Evolutionary conservation across 2,888 invertebrate species (phyloP), one percentile per base, ranked within the genome.

Genomic region (Phymatocera aterrima): DNA sequence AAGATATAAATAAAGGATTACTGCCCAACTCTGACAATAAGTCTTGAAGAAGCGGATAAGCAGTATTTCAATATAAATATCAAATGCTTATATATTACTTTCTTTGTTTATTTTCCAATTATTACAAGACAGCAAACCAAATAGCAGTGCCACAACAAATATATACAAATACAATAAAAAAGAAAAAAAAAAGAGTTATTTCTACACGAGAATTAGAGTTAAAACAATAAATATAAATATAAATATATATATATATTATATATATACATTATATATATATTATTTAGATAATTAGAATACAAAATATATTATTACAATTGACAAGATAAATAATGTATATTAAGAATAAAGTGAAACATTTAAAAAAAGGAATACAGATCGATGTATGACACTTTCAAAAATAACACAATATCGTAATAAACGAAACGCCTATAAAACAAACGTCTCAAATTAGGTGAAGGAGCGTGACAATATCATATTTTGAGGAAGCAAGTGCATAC

Each of bases 171-270:
- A 86, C 84, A 86, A 86, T 87, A 86, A 85, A 81, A 64, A 64
- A 61, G 34, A 40, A 24, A 64, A 64, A 21, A 64, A 75, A 60
- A 54, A 75, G 75, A 87, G 86, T 88, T 87, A 88, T 89, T 89
- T 89, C 87, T 88, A 88, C 88, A 88, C 83, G 83, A 86, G 84
- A 87, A 85, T 82, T 83, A 85, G 85, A 74, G 81, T 84, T 79
- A 86, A 85, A 82, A 83, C 85, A 86, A 85, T 83, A 85, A 83
- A 84, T 81, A 81, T 82, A 84, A 83, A 84, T 84, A 84, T 83
- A 84, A 84, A 87, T 88, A 87, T 88, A 88, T 88, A 87, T 88
- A 88, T 85, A 85, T 88, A 87, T 87, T 85, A 87, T 87, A 85
- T 86, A 83, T 85, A 83, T 82, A 83, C 84, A 83, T 78, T 82